Base-by-base conservation (phyloP, 2,888 invertebrate genomes). In the Sussaba pulchella region DNA sequence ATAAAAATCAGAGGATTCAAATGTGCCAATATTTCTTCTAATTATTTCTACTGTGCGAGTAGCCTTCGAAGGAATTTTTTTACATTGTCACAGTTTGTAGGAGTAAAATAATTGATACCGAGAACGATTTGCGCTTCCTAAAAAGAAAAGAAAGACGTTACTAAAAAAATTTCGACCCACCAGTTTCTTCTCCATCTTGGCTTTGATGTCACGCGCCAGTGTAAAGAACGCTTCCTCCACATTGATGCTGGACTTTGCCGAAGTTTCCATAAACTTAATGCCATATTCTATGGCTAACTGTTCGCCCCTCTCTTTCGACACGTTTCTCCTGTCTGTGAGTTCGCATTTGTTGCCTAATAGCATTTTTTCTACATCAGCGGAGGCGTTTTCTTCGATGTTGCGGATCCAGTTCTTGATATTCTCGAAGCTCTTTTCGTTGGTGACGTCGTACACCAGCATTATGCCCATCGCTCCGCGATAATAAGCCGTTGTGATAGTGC, bases 391-490 rank as follows among this genome's bases (percentile, higher is more conserved):
- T 92, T 99, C 99, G 91, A 99, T 99, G 93, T 99, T 99, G 89
- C 99, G 94, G 86, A 99, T 98, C 99, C 99, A 99, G 92, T 99
- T 99, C 92, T 99, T 98, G 77, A 99, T 99, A 92, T 99, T 99
- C 93, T 99, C 98, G 93, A 99, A 99, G 88, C 98, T 99, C 93
- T 99, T 99, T 92, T 99, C 99, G 93, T 99, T 99, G 88, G 99
- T 99, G 87, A 99, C 99, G 93, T 99, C 99, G 93, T 99, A 99
- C 45, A 99, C 99, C 85, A 99, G 94, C 98, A 99, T 99, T 87
- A 99, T 99, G 81, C 99, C 99, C 99, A 99, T 99, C 52, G 99
- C 99, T 64, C 99, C 99, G 87, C 99, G 95, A 93, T 99, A 99
- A 92, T 99, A 99, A n/a, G 99, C 99, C 80, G 99, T 99, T 72